These are phyloP conservation scores for Physocephala rufipes DNA, from an alignment of 2,888 invertebrate genomes.

Conservation along the genomic window DNA sequence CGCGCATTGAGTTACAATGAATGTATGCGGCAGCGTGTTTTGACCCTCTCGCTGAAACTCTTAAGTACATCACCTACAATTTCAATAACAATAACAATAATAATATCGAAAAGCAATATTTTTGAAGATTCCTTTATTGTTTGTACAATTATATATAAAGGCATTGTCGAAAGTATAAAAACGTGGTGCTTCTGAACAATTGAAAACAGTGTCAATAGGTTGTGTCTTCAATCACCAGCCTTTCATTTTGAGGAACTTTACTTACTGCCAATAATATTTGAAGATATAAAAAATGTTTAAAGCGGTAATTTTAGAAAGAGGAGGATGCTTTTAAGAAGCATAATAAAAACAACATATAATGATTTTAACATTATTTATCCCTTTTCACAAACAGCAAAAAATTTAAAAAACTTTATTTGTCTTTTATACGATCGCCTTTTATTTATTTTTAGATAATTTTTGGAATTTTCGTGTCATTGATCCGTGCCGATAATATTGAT, in stretches of 20 bases:
- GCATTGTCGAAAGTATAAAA: slow-evolving; percentile 52
- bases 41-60: background rate
- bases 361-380: slow-evolving; percentile 2
- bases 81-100: background rate
- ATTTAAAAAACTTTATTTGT: background rate
- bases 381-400: slow-evolving; percentile 17
- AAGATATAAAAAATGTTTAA: slow-evolving; percentile 36
- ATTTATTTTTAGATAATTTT: slow-evolving; percentile 51
- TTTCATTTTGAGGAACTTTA: background rate
- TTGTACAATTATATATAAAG: background rate
- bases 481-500: slow-evolving; percentile 60
- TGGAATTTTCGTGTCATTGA: slow-evolving; percentile 53
- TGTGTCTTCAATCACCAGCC: slow-evolving; percentile 39
- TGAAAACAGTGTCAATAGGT: slow-evolving; percentile 53
- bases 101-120: background rate
- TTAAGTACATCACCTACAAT: background rate
- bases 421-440: slow-evolving; percentile 2
- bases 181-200: slow-evolving; percentile 45
- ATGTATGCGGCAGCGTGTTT: background rate
- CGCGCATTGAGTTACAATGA: background rate
- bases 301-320: slow-evolving; percentile 33
- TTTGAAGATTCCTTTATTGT: background rate
- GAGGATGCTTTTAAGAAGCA: background rate
- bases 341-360: slow-evolving; percentile 17
- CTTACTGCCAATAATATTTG: background rate